Base-by-base conservation (phyloP, 2,797 vertebrate species). In the Odontamblyopus rebecca region DNA sequence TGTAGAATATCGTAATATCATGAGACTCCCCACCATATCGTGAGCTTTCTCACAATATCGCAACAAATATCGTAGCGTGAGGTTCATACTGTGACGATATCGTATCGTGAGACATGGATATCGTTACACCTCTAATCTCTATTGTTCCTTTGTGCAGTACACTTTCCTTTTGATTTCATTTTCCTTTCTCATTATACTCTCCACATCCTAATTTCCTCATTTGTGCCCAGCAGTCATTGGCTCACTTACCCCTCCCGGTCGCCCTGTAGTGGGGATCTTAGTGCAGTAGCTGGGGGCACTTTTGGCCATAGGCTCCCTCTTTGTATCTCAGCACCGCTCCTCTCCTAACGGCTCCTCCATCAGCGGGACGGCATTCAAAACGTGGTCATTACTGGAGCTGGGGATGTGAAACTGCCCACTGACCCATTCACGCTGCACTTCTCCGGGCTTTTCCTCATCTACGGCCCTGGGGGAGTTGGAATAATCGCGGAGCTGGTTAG, bases 341-440 rank as follows among this genome's bases (percentile, higher is more conserved):
- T 23, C 66, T 61, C 69, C 69, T 56, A 65, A 74, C 53, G 67
- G 68, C 51, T n/a, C 53, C 66, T 77, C 79, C 67, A 60, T 72
- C 79, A 73, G 81, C 67, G 53, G 69, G 73, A 64, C 63, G 65
- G 60, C 38, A 66, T 75, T 69, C 64, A 67, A 82, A 78, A 59
- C 35, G 32, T 1, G 1, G 44, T 77, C 67, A 77, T 71, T 50
- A 70, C 57, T 44, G 77, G 67, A 50, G 0, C 72, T 60, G 59
- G 18, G 63, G 63, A 77, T 70, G 81, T 85, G 69, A 78, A 75
- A 80, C 69, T 65, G 66, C 27, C 67, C 69, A 67, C 64, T 69
- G 75, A 77, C 63, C 80, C 62, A 29, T 61, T 63, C 44, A 1
- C 18, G 19, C 61, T 35, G 13, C 15, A 54, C 16, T 27, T 61